Evolutionary conservation across 53 echinoderm and acorn worm species (phyloP).

Genomic region (Antedon mediterranea): DNA sequence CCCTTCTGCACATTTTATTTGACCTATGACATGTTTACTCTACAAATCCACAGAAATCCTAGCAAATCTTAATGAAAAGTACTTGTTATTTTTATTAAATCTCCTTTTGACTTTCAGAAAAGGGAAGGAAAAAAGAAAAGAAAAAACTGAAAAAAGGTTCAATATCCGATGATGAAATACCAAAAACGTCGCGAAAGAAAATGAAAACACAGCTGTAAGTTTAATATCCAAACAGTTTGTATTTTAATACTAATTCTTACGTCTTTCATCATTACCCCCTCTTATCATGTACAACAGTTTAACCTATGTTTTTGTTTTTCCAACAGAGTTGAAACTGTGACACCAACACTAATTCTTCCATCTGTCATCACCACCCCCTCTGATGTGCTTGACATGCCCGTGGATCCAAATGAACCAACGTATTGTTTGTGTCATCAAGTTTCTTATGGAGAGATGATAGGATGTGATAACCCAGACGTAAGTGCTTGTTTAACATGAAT

Average conservation of each 20-base stretch:
- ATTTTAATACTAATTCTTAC: too few species aligned
- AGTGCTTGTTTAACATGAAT: constrained; percentile 8
- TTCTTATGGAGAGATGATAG: constrained; percentile 98
- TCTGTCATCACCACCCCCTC: constrained; percentile 87
- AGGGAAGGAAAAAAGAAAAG: constrained; percentile 47
- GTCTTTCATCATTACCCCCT: too few species aligned
- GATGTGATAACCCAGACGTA: constrained; percentile 96
- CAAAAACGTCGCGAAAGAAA: constrained; percentile 68
- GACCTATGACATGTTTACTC: too few species aligned
- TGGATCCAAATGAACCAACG: constrained; percentile 98
- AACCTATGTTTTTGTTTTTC: neutral
- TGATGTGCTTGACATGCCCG: constrained; percentile 95
- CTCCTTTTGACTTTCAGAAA: constrained; percentile 25
- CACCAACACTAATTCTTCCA: constrained; percentile 72
- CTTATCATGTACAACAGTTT: too few species aligned
- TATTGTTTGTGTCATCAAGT: constrained; percentile 96
- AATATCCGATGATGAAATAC: constrained; percentile 72
- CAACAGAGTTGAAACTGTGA: constrained; percentile 26
- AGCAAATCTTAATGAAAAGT: neutral
- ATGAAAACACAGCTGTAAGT: constrained; percentile 34
- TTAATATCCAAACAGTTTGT: too few species aligned
- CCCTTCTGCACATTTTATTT: too few species aligned
- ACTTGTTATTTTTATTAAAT: neutral
- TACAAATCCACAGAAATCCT: too few species aligned
- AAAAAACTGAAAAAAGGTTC: constrained; percentile 60